Conservation (phyloP, 2,888 invertebrate genomes). For the Limnephilus rhombicus region DNA sequence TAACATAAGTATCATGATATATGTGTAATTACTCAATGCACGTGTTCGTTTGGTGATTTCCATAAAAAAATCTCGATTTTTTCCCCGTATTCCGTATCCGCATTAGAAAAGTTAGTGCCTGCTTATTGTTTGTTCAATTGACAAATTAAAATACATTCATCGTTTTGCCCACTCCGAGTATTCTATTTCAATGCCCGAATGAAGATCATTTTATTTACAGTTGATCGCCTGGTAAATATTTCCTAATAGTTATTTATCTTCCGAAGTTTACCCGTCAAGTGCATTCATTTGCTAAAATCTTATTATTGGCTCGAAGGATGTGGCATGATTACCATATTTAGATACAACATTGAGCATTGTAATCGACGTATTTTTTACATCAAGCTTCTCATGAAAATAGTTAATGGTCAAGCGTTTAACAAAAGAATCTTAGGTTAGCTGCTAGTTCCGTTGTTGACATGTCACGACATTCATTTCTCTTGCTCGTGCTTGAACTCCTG, state of each 20-base stretch:
- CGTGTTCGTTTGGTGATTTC: slow-evolving; percentile 1
- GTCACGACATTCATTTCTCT: slow-evolving; percentile 48
- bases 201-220: background rate
- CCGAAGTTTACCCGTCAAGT: slow-evolving; percentile 19
- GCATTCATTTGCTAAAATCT: slow-evolving; percentile 47
- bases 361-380: slow-evolving; percentile 47
- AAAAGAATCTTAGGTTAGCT: slow-evolving; percentile 25
- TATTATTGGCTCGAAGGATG: slow-evolving; percentile 54
- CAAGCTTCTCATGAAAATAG: slow-evolving; percentile 32
- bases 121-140: slow-evolving; percentile 42
- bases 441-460: slow-evolving; percentile 41
- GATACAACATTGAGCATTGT: slow-evolving; percentile 47
- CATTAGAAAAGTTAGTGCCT: slow-evolving; percentile 54
- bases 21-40: background rate
- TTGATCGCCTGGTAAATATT: background rate
- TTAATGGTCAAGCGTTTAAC: slow-evolving; percentile 48
- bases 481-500: background rate
- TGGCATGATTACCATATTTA: slow-evolving; percentile 64
- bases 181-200: background rate
- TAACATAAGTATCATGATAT: slow-evolving; percentile 7
- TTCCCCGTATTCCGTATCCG: slow-evolving; percentile 22
- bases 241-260: slow-evolving; percentile 37
- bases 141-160: slow-evolving; percentile 35
- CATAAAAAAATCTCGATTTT: slow-evolving; percentile 19
- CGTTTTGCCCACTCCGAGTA: slow-evolving; percentile 9